Base-by-base conservation (phyloP, 2,888 invertebrate genomes). In the Megastigmus dorsalis region DNA sequence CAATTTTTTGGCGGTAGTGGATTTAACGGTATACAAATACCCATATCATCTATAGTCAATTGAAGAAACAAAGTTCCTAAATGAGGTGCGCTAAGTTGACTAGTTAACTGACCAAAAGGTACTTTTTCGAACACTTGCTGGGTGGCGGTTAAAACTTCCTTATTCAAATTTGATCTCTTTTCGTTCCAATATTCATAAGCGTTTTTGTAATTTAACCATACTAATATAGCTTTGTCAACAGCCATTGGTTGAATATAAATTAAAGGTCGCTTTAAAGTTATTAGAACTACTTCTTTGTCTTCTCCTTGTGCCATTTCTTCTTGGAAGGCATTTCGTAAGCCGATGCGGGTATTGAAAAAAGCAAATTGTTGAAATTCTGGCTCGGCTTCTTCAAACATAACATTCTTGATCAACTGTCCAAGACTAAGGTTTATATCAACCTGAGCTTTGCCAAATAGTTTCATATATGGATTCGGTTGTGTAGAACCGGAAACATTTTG, bases 151-250 rank as follows among this genome's bases (percentile, higher is more conserved):
- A 94, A 89, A 43, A 96, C 95, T 86, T 98, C 97, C 82, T 95
- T 95, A 85, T 96, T 97, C 48, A 98, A 90, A 82, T 94, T 96
- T 4, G 96, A 93, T 3, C 98, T 90, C 88, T 99, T 98, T 88
- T 98, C 98, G 80, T 96, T 97, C 99, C 99, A 99, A 89, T 98
- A 99, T 87, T 99, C 98, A 86, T 99, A 99, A 0, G 99, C 98
- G 88, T 98, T 99, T 89, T 98, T 98, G 87, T 99, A 99, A 90
- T 99, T 99, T 78, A 99, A 90, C 99, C 99, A 99, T 55, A 99
- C 97, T 20, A 99, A 91, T 79, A 99, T 97, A 13, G 97, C 99
- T 90, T 97, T 97, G 89, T 99, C 99, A 66, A 99, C 95, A 7
- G 99, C 99, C 84, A 97, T 93, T 0, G 99, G 98, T 88, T 99